These are phyloP conservation scores for Oscheius myriophilus DNA, from an alignment of 2,888 invertebrate genomes.

Conservation along the genomic window DNA sequence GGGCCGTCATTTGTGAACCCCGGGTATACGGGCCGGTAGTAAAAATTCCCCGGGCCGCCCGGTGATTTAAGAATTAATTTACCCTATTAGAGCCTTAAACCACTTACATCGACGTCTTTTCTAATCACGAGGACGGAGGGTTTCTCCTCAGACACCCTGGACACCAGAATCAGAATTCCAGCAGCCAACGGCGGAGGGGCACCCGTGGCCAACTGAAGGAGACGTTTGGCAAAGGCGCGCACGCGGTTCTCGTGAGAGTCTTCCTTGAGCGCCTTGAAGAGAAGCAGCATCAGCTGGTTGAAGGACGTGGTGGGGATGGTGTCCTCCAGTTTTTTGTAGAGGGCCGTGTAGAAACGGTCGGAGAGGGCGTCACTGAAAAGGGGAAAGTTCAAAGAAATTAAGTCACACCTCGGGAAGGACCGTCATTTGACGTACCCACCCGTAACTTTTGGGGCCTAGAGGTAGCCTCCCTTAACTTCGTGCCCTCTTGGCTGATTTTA, in stretches of 20 bases:
- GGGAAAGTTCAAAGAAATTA: not conserved
- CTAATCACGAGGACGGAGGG: constrained; percentile 79
- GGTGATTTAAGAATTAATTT: too few species aligned
- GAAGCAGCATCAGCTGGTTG: constrained; percentile 50
- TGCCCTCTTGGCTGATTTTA: too few species aligned
- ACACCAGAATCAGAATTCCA: constrained; percentile 81
- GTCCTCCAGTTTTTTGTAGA: constrained; percentile 87
- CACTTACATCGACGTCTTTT: constrained; percentile 47
- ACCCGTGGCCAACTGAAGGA: constrained; percentile 75
- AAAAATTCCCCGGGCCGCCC: too few species aligned
- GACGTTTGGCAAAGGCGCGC: constrained; percentile 85
- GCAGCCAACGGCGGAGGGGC: constrained; percentile 77
- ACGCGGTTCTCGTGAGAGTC: constrained; percentile 74
- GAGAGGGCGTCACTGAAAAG: constrained; percentile 71
- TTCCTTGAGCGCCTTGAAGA: constrained; percentile 78
- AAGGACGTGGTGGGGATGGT: constrained; percentile 76
- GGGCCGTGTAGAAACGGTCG: constrained; percentile 80
- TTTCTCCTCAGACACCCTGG: constrained; percentile 50
- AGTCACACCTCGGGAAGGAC: not conserved
- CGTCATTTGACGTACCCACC: too few species aligned
- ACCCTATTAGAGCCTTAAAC: not conserved
- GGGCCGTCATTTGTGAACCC: too few species aligned
- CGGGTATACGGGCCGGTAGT: too few species aligned
- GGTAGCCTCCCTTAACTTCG: too few species aligned
- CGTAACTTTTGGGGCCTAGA: too few species aligned